Evolutionary conservation across 2,113 vertebrate genomes (phyloP), one percentile per base, ranked within the genome.

Genomic region (Tetraodon nigroviridis): DNA sequence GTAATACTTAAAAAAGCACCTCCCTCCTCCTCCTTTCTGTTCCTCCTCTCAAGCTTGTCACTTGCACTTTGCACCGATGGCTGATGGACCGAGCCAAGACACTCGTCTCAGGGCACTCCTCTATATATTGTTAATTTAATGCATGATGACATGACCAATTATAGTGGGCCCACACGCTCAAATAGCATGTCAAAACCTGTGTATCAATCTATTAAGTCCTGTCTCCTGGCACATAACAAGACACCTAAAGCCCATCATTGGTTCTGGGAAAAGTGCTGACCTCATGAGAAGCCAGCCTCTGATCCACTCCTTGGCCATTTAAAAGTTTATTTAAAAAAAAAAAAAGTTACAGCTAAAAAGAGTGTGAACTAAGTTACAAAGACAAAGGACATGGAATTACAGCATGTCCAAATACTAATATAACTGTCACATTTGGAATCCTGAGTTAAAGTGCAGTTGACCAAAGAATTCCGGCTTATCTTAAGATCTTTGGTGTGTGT

Each of bases 171-270:
- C 84, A 88, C 79, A 91, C 84, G 89, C 91, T 94, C 91, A 94
- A 94, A 93, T 91, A 92, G 90, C 88, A 92, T 92, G 94, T 95
- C 94, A 94, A 90, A 94, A 91, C 87, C 91, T 92, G 91, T 93
- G 92, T 93, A 94, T 94, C 93, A 92, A 89, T 92, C 88, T 86
- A 91, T 91, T 92, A 91, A 90, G 88, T 92, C 85, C 86, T 77
- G 81, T 89, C 86, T 92, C 82, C 88, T 85, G 82, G 88, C 87
- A 89, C 90, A 90, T 89, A 88, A 92, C 90, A 87, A 88, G 91
- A 87, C 89, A 94, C 87, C 79, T 86, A 89, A 89, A 88, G 81
- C 87, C 83, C 80, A 66, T 70, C 83, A 70, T 67, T 74, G 80
- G 78, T 51, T 60, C 78, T 75, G 71, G 51, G 84, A 71, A 89